These are phyloP conservation scores for Tragulus kanchil DNA, from an alignment of 2,113 vertebrate species.

Conservation along the genomic window DNA sequence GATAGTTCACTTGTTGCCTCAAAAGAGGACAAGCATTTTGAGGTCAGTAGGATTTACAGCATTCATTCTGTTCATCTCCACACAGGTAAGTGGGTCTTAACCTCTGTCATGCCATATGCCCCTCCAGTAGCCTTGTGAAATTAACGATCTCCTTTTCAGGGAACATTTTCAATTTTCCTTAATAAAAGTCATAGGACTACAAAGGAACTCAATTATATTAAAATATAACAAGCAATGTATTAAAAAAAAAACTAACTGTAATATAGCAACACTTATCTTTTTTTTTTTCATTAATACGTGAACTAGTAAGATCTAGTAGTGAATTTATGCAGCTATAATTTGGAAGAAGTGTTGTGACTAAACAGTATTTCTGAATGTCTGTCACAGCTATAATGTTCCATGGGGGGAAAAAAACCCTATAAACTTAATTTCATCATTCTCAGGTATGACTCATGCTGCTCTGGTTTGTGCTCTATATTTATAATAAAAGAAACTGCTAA, in stretches of 20 bases:
- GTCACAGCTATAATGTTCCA: neutral
- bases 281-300: neutral
- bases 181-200: neutral
- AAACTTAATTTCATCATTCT: neutral
- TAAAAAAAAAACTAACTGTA: neutral
- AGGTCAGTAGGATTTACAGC: neutral
- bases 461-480: neutral
- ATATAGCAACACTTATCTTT: neutral
- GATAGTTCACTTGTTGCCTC: constrained; percentile 1
- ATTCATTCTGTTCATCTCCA: neutral
- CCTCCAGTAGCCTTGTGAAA: neutral
- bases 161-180: neutral
- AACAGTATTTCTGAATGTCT: neutral
- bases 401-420: neutral
- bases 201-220: neutral
- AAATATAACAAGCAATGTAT: neutral
- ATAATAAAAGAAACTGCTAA: constrained; percentile 15
- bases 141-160: neutral
- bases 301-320: neutral
- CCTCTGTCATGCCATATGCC: neutral
- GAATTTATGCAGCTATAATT: neutral
- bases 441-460: neutral
- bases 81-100: neutral
- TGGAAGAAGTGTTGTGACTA: neutral
- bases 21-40: neutral